Evolutionary conservation across 2,113 vertebrate genomes (phyloP).

Genomic region (Prietella phreatophila): DNA sequence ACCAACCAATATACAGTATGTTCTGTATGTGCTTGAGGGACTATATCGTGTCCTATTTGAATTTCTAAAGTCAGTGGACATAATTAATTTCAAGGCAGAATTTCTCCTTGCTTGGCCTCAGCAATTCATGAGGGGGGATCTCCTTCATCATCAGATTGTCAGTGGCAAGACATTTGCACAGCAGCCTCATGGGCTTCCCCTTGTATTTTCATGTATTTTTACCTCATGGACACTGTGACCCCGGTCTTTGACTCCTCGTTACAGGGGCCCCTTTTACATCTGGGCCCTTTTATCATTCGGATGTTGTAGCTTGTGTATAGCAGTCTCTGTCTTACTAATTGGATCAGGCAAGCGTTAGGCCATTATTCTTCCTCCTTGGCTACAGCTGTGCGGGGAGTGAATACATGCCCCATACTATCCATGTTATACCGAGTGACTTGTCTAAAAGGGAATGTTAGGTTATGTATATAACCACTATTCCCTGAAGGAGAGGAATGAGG

Average conservation of each 20-base stretch:
- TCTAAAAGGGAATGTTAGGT: not conserved
- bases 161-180: not conserved
- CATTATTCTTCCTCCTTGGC: not conserved
- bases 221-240: not conserved
- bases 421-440: not conserved
- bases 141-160: not conserved
- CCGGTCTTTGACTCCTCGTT: not conserved
- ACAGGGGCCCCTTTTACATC: not conserved
- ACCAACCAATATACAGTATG: too few species aligned
- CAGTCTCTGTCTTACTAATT: not conserved
- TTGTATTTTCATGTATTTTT: not conserved
- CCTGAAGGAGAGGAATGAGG: not conserved
- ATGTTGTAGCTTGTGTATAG: not conserved
- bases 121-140: not conserved
- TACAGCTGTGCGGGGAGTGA: not conserved
- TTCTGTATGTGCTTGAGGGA: not conserved
- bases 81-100: too few species aligned
- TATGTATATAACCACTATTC: not conserved
- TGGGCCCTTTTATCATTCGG: not conserved
- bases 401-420: not conserved
- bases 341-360: conserved; percentile 1
- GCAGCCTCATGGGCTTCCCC: not conserved
- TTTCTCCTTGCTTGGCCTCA: not conserved
- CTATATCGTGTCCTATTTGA: not conserved
- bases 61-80: not conserved